Evolutionary conservation across 1,140 invertebrate genomes (phyloP).

Genomic region (Orchesella cincta): DNA sequence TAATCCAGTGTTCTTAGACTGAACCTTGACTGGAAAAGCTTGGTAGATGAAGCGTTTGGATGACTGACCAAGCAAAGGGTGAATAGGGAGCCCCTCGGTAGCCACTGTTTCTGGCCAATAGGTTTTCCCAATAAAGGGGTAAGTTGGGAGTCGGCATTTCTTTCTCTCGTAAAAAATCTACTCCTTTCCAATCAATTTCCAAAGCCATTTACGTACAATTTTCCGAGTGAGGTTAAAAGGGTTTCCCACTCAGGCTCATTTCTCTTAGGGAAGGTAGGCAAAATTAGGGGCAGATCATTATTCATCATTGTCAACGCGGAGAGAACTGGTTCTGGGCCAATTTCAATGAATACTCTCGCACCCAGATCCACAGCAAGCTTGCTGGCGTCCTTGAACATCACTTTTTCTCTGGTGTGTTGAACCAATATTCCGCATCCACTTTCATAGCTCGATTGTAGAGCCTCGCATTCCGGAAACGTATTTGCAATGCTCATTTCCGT

Average conservation of each 20-base stretch:
- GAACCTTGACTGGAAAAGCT: not conserved
- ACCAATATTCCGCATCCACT: constrained; percentile 19
- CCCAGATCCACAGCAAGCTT: not conserved
- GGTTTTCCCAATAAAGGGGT: not conserved
- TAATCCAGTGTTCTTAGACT: constrained; percentile 22
- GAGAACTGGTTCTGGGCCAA: not conserved
- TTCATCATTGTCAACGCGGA: constrained; percentile 26
- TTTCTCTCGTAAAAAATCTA: constrained; percentile 7
- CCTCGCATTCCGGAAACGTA: not conserved
- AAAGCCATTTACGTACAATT: not conserved
- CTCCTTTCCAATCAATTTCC: not conserved
- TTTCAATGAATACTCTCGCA: not conserved
- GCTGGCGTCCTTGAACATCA: not conserved
- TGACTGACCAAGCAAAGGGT: not conserved
- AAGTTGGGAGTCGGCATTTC: not conserved
- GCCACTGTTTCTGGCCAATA: not conserved
- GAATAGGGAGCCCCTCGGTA: not conserved
- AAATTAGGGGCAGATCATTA: not conserved
- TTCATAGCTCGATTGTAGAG: not conserved
- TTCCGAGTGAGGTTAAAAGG: not conserved
- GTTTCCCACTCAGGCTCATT: not conserved
- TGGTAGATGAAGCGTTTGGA: not conserved
- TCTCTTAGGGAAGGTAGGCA: not conserved
- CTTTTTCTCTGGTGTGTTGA: not conserved
- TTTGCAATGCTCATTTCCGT: not conserved